Percentiles rank a stretch among this genome's conserved stretches.
Conservation (phyloP, 2,113 vertebrate species). For the Callospermophilus lateralis region DNA sequence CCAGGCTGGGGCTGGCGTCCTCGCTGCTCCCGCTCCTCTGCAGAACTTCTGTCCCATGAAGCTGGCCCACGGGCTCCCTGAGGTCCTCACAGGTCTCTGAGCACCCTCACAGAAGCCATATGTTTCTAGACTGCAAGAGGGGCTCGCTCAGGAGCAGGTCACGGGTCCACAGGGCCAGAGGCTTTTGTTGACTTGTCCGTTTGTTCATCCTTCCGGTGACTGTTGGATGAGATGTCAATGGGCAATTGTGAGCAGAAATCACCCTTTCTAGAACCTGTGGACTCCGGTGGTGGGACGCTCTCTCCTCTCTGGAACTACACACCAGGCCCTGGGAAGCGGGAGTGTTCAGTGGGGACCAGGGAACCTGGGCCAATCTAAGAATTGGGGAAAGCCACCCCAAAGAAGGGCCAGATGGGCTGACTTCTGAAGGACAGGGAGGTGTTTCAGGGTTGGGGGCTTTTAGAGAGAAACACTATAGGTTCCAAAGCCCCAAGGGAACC, state of each 20-base stretch:
- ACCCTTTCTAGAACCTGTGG: not conserved
- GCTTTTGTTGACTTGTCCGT: not conserved
- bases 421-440: not conserved
- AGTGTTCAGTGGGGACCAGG: not conserved
- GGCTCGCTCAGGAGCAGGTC: too few relatives aligned
- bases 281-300: not conserved
- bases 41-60: not conserved
- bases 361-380: not conserved
- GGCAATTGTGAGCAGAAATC: not conserved
- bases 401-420: not conserved
- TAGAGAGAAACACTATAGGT: not conserved
- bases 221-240: not conserved
- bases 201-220: not conserved
- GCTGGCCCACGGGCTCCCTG: not conserved
- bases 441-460: not conserved
- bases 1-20: not conserved
- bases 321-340: not conserved
- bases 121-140: not conserved
- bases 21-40: not conserved
- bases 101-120: not conserved
- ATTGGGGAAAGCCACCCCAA: not conserved
- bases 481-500: not conserved
- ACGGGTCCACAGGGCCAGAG: not conserved
- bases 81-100: not conserved
- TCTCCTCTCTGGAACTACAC: not conserved